Evolutionary conservation across 2,113 vertebrate genomes (phyloP).

Genomic region (Illadopsis cleaveri): DNA sequence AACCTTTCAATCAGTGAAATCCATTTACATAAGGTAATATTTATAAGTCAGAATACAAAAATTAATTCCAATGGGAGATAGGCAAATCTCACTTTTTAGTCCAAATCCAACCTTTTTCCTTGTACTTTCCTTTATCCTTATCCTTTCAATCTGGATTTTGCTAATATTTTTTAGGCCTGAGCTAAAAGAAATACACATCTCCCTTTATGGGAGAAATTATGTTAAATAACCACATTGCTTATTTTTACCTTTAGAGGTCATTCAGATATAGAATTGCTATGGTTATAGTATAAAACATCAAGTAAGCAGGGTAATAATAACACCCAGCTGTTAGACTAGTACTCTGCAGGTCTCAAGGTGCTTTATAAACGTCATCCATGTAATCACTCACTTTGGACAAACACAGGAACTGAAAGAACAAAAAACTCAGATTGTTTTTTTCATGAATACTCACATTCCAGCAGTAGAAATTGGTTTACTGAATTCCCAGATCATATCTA

Average conservation of each 20-base stretch:
- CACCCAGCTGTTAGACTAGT: constrained; percentile 11
- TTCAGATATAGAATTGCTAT: constrained; percentile 14
- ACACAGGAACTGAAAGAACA: background rate
- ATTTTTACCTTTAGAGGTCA: constrained; percentile 52
- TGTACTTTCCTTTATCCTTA: background rate
- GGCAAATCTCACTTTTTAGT: background rate
- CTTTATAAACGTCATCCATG: background rate
- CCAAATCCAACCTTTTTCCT: background rate
- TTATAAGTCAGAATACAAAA: background rate
- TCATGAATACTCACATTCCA: background rate
- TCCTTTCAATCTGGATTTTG: constrained; percentile 34
- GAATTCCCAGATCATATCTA: background rate
- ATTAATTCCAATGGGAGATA: background rate
- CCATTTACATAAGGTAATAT: background rate
- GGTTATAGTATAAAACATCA: constrained; percentile 23
- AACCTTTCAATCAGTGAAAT: background rate
- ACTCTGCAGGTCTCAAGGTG: background rate
- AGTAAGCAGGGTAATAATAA: constrained; percentile 18
- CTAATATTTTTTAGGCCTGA: background rate
- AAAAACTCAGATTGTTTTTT: background rate
- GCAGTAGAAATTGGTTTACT: background rate
- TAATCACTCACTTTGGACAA: background rate
- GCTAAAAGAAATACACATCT: constrained; percentile 11
- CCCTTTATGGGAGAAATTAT: constrained; percentile 21
- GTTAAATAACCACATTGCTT: constrained; percentile 24